phyloP scores from a whole-genome alignment of 2,113 vertebrate species.

The Pedetes capensis region DNA sequence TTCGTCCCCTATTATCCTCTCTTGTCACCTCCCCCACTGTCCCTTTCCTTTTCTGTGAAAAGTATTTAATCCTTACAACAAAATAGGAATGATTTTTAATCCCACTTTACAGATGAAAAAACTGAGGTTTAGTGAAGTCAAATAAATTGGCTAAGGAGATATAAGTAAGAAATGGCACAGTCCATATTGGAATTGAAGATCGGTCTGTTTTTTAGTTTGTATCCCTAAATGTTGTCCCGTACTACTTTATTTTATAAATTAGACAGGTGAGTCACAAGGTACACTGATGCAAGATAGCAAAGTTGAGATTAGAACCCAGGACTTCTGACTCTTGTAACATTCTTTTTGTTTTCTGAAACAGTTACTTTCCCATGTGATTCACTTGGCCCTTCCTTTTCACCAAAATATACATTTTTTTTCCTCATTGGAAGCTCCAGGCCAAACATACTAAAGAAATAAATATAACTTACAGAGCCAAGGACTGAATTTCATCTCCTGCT shows the following conservation, averaged over 20 bases:
- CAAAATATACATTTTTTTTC: conserved; percentile 16
- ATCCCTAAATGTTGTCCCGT: not conserved
- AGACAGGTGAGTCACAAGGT: not conserved
- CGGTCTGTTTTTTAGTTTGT: not conserved
- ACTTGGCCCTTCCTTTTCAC: conserved; percentile 28
- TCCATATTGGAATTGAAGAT: not conserved
- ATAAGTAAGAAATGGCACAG: not conserved
- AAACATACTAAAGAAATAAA: conserved; percentile 61
- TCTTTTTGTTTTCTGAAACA: not conserved
- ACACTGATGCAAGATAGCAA: not conserved
- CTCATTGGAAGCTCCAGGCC: not conserved
- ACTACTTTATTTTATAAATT: not conserved
- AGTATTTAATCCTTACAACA: not conserved
- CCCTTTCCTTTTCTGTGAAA: no score
- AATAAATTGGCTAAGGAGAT: not conserved
- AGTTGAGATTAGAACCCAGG: not conserved
- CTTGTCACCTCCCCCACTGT: no score
- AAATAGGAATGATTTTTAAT: no score
- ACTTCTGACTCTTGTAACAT: not conserved
- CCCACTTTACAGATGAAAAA: no score
- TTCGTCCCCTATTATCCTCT: no score
- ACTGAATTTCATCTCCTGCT: conserved; percentile 51
- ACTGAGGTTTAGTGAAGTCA: not conserved
- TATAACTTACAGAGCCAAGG: conserved; percentile 49
- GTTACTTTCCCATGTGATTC: not conserved